Evolutionary conservation across 2,888 invertebrate species (phyloP), one percentile per base, ranked within the genome.

Genomic region (Craniophora ligustri): DNA sequence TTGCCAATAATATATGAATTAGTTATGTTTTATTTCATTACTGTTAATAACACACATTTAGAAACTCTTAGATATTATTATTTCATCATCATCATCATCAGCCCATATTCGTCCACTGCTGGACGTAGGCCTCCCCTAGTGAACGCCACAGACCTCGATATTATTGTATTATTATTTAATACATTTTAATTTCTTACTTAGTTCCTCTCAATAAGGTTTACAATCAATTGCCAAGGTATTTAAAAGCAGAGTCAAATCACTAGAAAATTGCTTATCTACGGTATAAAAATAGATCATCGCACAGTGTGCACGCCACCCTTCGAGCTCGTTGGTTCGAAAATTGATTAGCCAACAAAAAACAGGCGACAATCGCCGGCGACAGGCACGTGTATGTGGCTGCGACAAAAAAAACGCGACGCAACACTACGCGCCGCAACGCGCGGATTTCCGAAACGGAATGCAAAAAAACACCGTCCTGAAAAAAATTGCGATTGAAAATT

Each of bases 281-380:
- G 6, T 35, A 36, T 1, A 31, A 55, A 39, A 66, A 72, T 72
- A 71, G 72, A 56, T 35, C 18, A 39, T 15, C 26, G 26, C 5
- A 30, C 51, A 74, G 76, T 79, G 74, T 79, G 69, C 54, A 76
- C 59, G 57, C 67, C 46, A 32, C 67, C 18, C 59, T 31, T 60
- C 35, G 53, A 57, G 58, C 39, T 50, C 66, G 59, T 47, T 70
- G 67, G 63, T 64, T 75, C 70, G 72, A 72, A 82, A 83, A 81
- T 79, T 80, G 84, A 82, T 81, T 79, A 79, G 73, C 63, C 60
- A 36, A 67, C 78, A 86, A 87, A 88, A 88, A 87, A 55, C 59
- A 49, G 70, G 71, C 65, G 76, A 73, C 73, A 65, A 69, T 56
- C 70, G 65, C 58, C 71, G 68, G 60, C 74, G 58, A 67, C 76